These are phyloP conservation scores for Calypte anna DNA, from an alignment of 2,113 vertebrate genomes.

Conservation along the genomic window DNA sequence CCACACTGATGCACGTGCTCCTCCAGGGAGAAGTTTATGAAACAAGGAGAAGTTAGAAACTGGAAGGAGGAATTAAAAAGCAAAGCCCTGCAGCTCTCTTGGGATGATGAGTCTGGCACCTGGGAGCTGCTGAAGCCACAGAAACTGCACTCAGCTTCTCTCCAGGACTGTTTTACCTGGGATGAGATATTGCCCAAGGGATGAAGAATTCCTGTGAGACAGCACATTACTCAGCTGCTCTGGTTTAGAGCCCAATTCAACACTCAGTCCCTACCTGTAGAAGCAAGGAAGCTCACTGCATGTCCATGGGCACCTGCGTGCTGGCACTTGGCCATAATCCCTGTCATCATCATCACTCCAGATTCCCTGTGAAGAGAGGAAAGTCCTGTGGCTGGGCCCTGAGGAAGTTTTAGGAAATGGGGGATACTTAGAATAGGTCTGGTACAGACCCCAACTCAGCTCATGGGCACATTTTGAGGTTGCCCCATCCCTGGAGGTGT, in stretches of 20 bases:
- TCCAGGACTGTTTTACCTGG: background rate
- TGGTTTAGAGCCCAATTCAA: background rate
- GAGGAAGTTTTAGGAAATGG: background rate
- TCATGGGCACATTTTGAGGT: accelerated
- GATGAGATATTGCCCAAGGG: background rate
- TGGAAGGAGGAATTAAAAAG: background rate
- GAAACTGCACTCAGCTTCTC: background rate
- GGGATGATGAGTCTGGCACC: background rate
- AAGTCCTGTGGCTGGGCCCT: accelerated
- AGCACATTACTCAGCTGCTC: background rate
- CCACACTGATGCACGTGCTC: too few relatives aligned
- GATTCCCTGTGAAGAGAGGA: background rate
- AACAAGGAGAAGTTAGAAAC: background rate
- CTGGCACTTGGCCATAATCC: background rate
- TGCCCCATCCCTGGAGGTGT: too few relatives aligned
- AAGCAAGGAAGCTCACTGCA: background rate
- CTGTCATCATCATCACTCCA: background rate
- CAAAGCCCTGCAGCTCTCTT: background rate
- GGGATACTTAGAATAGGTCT: background rate
- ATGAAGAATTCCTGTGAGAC: background rate
- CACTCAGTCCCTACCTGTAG: background rate
- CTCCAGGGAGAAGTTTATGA: background rate
- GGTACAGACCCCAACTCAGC: background rate
- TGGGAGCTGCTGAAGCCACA: background rate
- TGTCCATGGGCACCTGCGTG: background rate